Evolutionary conservation across 2,113 vertebrate species (phyloP), one percentile per base, ranked within the genome.

Genomic region (Toxotes chatareus): DNA sequence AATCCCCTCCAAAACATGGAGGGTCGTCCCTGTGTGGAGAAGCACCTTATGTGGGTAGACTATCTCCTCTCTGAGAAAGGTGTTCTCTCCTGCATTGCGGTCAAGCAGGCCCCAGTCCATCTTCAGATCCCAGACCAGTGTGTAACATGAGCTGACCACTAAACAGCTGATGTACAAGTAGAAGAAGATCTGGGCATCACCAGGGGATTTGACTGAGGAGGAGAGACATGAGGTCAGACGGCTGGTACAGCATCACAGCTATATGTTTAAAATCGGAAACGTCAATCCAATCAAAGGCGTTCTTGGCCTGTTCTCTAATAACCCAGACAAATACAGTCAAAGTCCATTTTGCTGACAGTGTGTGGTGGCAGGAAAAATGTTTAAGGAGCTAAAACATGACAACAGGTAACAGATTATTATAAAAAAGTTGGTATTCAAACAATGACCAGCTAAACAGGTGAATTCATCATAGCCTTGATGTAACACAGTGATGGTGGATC

Each of bases 51-150:
- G 98, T 60, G 98, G 98, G 89, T 99, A 99, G 74, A 99, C 98
- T 19, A 99, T 99, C 94, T 99, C 98, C 94, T 99, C 98, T 67
- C 98, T 96, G 79, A 99, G 95, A 82, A 99, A 99, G 71, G 97
- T 98, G 62, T 99, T 98, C 93, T 99, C 98, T 81, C 98, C 98
- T 11, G 98, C 98, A 11, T 97, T 97, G 77, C 96, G 97, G 92
- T 99, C 98, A 84, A 99, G 99, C 83, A 99, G 95, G 27, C 98
- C 98, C 98, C 98, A 99, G 94, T 99, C 98, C 98, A 99, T 99
- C 94, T 99, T 99, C 86, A 99, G 96, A 91, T 99, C 98, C 98
- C 98, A 99, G 89, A 99, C 95, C 27, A 99, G 97, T 0, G 98
- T 99, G 79, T 99, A 99, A 83, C 96, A 97, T 0, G 98, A 99